Conservation (phyloP, 2,113 vertebrate species). For the Caretta caretta region DNA sequence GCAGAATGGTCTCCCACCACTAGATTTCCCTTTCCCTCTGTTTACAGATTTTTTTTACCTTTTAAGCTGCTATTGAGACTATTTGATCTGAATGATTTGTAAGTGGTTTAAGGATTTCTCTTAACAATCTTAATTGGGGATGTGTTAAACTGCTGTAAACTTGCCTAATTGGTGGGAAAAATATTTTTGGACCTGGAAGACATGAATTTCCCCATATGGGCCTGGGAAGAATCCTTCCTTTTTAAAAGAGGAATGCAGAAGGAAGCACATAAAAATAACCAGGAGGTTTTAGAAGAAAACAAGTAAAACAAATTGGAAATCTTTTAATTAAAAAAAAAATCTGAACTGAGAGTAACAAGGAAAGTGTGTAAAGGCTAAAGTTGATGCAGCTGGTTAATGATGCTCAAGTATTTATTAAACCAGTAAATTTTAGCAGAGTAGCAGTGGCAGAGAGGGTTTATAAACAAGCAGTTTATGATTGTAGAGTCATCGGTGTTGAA, state of each 20-base stretch:
- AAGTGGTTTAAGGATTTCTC: constrained; percentile 22
- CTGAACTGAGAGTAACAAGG: background rate
- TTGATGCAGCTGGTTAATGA: background rate
- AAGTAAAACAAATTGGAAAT: background rate
- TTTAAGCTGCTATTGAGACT: constrained; percentile 50
- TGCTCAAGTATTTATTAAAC: background rate
- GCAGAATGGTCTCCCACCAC: background rate
- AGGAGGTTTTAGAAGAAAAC: background rate
- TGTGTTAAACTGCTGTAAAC: constrained; percentile 28
- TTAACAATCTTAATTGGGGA: constrained; percentile 7
- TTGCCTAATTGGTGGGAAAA: constrained; percentile 38
- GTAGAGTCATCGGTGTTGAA: background rate
- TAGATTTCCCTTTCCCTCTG: background rate
- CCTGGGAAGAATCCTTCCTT: background rate
- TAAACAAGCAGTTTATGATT: background rate
- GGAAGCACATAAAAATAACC: background rate
- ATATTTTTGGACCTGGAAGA: background rate
- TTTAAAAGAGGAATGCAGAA: constrained; percentile 20
- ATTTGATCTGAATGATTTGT: constrained; percentile 13
- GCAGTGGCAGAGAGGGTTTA: background rate
- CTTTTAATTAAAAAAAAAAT: background rate
- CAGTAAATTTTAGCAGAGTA: constrained; percentile 1
- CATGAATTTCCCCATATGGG: background rate
- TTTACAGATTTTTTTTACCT: constrained; percentile 11
- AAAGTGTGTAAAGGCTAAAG: background rate